A percentile compares a stretch with the other conserved stretches of the same genome.
These are phyloP conservation scores for Vireo altiloquus DNA, from an alignment of 2,113 vertebrate genomes.

Conservation along the genomic window DNA sequence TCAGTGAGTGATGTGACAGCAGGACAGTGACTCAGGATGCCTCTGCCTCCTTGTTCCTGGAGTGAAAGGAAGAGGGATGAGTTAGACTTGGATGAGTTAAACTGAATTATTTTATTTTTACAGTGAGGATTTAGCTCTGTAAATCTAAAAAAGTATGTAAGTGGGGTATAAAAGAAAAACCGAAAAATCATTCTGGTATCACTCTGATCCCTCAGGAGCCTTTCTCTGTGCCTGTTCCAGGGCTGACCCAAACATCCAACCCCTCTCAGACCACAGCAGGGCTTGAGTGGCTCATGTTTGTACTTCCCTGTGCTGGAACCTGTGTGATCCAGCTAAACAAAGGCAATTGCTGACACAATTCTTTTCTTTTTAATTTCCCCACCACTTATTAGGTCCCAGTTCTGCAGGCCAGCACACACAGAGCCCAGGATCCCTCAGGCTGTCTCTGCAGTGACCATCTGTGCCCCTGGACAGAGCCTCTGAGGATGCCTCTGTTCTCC, in stretches of 20 bases:
- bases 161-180: too few species aligned
- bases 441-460: background rate
- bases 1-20: background rate
- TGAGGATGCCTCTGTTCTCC: slow-evolving; percentile 89
- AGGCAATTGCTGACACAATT: background rate
- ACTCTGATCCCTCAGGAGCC: background rate
- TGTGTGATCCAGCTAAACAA: background rate
- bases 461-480: background rate
- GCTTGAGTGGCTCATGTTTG: accelerated
- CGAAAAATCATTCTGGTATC: too few species aligned
- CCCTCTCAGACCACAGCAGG: background rate
- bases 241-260: background rate
- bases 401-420: background rate
- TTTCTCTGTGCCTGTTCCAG: background rate
- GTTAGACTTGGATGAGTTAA: background rate
- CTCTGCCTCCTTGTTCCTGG: background rate
- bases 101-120: background rate
- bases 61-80: background rate
- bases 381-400: background rate
- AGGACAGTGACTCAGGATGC: background rate
- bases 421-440: background rate
- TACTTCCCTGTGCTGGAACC: background rate
- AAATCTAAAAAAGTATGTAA: too few species aligned
- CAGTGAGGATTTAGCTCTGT: background rate
- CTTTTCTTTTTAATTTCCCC: background rate